These are phyloP conservation scores for Drosophila arizonae DNA, from an alignment of 1,140 invertebrate species.

Conservation along the genomic window DNA sequence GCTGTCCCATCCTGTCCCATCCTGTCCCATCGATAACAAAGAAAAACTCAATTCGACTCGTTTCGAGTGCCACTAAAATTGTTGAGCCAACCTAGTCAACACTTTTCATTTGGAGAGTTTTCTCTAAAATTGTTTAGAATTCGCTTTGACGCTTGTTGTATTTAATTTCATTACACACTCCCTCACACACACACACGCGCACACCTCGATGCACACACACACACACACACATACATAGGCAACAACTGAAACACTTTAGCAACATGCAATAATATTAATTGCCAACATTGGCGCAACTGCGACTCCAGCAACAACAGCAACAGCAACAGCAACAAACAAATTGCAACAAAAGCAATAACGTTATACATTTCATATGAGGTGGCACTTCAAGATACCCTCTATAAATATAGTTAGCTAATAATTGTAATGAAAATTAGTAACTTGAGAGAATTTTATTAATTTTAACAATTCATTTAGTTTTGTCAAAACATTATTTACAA, in stretches of 20 bases:
- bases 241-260: slow-evolving; percentile 31
- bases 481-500: neutral
- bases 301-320: slow-evolving; percentile 43
- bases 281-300: slow-evolving; percentile 75
- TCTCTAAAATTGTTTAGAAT: slow-evolving; percentile 68
- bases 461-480: no score
- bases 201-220: neutral
- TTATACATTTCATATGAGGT: no score
- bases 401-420: no score
- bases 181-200: slow-evolving; percentile 19
- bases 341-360: slow-evolving; percentile 30
- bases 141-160: slow-evolving; percentile 73
- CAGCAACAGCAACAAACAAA: slow-evolving; percentile 29
- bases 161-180: slow-evolving; percentile 71
- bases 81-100: slow-evolving; percentile 7
- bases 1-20: neutral
- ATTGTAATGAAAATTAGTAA: no score
- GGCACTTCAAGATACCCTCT: no score
- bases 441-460: no score
- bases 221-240: slow-evolving; percentile 22
- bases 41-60: neutral
- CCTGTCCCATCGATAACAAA: slow-evolving; percentile 2
- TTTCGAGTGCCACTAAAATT: neutral
- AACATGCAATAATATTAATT: slow-evolving; percentile 80
- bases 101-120: slow-evolving; percentile 16